Percentiles rank a stretch among this genome's conserved stretches.
These are phyloP conservation scores for Sapayoa aenigma DNA, from an alignment of 2,113 vertebrate genomes.

Conservation along the genomic window DNA sequence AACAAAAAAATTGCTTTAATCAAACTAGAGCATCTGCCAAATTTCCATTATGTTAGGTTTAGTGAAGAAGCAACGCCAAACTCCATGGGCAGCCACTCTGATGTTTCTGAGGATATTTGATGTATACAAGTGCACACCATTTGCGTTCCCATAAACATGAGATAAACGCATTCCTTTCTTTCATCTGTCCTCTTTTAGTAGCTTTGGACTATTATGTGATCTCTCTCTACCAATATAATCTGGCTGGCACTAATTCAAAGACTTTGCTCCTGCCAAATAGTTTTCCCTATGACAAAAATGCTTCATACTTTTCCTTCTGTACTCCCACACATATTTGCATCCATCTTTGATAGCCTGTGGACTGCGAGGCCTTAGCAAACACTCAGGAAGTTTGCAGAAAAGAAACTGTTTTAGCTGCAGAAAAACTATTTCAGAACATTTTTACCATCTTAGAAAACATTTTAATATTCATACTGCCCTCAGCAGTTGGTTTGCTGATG, in stretches of 20 bases:
- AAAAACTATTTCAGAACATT: background rate
- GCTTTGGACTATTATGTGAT: conserved; percentile 20
- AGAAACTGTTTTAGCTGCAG: background rate
- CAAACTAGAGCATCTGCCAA: background rate
- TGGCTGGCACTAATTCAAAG: background rate
- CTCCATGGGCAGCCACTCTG: background rate
- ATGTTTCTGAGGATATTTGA: background rate
- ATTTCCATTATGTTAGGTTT: background rate
- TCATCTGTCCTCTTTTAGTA: background rate
- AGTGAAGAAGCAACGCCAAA: background rate
- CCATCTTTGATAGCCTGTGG: background rate
- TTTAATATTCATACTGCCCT: background rate
- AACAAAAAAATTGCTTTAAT: background rate
- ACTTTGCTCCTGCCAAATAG: background rate
- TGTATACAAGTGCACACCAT: background rate
- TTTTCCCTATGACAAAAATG: background rate
- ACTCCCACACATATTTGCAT: background rate
- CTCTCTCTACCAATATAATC: background rate
- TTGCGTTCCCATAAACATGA: background rate
- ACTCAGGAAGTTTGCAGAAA: background rate
- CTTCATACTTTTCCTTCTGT: background rate
- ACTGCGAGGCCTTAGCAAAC: background rate
- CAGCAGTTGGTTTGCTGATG: background rate
- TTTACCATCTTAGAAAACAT: background rate
- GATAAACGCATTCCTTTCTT: conserved; percentile 10